These are phyloP conservation scores for Euzophera pinguis DNA, from an alignment of 2,888 invertebrate genomes.

Conservation along the genomic window DNA sequence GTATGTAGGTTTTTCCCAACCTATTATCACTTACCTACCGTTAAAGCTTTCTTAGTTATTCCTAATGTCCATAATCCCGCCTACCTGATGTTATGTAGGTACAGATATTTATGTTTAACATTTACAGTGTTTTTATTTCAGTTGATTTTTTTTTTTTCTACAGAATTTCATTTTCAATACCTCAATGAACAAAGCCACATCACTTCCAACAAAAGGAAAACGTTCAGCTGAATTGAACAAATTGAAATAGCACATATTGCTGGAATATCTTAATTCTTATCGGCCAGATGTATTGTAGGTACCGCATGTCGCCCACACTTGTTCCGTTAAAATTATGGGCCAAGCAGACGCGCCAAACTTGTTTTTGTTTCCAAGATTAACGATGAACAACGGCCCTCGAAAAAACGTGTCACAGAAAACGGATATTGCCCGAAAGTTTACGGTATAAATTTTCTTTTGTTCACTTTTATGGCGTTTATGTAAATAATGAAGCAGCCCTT, in stretches of 20 bases:
- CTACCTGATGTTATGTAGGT: too few relatives aligned
- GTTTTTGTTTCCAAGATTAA: constrained; percentile 78
- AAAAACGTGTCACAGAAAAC: constrained; percentile 73
- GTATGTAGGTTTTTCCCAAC: too few relatives aligned
- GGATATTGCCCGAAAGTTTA: constrained; percentile 68
- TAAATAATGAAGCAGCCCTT: constrained; percentile 58
- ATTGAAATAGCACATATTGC: not conserved
- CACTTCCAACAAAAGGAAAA: not conserved
- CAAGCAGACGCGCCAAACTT: constrained; percentile 63
- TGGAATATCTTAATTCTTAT: constrained; percentile 36
- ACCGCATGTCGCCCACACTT: constrained; percentile 66
- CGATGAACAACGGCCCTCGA: constrained; percentile 72
- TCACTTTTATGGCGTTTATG: constrained; percentile 57
- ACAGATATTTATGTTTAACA: too few relatives aligned
- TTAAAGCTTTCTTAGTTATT: too few relatives aligned
- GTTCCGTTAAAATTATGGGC: constrained; percentile 64
- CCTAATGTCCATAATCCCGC: too few relatives aligned
- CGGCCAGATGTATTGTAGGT: constrained; percentile 22
- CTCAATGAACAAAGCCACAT: not conserved
- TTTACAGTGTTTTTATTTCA: too few relatives aligned
- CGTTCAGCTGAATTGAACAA: not conserved
- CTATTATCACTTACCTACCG: too few relatives aligned
- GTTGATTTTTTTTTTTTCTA: too few relatives aligned
- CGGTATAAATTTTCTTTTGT: constrained; percentile 67
- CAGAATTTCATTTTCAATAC: too few relatives aligned